These are phyloP conservation scores for Timandra comae DNA, from an alignment of 2,888 invertebrate species.

Conservation along the genomic window DNA sequence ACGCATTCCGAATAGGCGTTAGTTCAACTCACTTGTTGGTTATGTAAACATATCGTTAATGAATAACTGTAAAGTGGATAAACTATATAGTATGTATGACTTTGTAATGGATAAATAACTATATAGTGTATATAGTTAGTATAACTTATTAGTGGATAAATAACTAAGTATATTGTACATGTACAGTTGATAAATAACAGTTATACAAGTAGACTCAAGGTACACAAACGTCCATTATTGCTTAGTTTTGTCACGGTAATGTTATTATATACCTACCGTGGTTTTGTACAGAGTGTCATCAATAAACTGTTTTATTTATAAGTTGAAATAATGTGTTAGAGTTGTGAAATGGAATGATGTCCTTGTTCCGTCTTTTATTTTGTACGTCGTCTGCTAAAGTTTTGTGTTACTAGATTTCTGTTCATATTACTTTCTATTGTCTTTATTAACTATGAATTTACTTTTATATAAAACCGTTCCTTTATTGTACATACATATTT, in stretches of 20 bases:
- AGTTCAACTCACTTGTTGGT: slow-evolving; percentile 43
- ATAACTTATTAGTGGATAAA: too few relatives aligned
- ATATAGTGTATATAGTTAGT: too few relatives aligned
- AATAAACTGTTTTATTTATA: slow-evolving; percentile 52
- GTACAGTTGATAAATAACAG: too few relatives aligned
- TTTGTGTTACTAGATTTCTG: slow-evolving; percentile 4
- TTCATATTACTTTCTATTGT: background rate
- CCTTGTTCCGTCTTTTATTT: slow-evolving; percentile 30
- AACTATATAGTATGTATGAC: slow-evolving; percentile 35
- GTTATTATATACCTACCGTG: too few relatives aligned
- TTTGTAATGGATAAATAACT: too few relatives aligned
- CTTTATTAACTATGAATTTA: too few relatives aligned
- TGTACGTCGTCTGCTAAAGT: slow-evolving; percentile 8
- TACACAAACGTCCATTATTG: background rate
- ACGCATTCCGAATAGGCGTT: slow-evolving; percentile 47
- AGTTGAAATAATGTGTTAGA: slow-evolving; percentile 35
- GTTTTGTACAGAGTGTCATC: slow-evolving; percentile 32
- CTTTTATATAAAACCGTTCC: too few relatives aligned
- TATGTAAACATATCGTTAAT: slow-evolving; percentile 50
- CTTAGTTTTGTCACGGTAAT: background rate
- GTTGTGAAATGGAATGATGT: slow-evolving; percentile 34
- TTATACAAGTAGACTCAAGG: slow-evolving; percentile 4
- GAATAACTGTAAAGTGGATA: slow-evolving; percentile 48
- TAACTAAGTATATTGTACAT: too few relatives aligned
- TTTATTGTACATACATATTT: too few relatives aligned